These are phyloP conservation scores for Prunella strophiata DNA, from an alignment of 2,797 vertebrate genomes.

Conservation along the genomic window DNA sequence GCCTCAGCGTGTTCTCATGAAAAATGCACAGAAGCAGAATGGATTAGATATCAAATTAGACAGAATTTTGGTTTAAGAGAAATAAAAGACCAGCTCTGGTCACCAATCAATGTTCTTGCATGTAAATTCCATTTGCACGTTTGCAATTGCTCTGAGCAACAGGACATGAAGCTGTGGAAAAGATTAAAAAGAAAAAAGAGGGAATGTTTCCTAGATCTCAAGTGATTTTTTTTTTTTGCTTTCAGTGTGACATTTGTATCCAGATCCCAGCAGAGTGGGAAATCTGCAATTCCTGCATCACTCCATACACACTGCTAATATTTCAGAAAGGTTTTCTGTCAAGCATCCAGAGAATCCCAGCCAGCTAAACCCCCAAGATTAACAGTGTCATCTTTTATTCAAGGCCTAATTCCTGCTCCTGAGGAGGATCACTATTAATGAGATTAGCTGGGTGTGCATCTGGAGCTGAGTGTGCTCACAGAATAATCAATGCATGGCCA, in stretches of 20 bases:
- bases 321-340: background rate
- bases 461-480: background rate
- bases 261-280: background rate
- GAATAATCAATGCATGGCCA: background rate
- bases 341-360: background rate
- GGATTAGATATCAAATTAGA: background rate
- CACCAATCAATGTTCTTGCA: background rate
- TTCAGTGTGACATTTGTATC: background rate
- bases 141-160: background rate
- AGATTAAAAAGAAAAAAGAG: background rate
- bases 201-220: background rate
- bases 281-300: background rate
- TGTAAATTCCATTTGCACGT: background rate
- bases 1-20: background rate
- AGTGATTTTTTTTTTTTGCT: background rate
- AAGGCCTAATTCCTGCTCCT: background rate
- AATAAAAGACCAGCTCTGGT: background rate
- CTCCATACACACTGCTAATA: rapidly evolving
- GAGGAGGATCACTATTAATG: background rate
- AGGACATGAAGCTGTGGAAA: background rate
- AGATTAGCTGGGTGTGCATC: background rate
- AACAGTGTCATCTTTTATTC: background rate
- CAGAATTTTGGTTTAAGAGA: background rate
- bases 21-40: background rate
- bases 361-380: background rate